Evolutionary conservation across 92 coral and sea anemone species (phyloP), one percentile per base, ranked within the genome.

Genomic region (Siderastrea radians): DNA sequence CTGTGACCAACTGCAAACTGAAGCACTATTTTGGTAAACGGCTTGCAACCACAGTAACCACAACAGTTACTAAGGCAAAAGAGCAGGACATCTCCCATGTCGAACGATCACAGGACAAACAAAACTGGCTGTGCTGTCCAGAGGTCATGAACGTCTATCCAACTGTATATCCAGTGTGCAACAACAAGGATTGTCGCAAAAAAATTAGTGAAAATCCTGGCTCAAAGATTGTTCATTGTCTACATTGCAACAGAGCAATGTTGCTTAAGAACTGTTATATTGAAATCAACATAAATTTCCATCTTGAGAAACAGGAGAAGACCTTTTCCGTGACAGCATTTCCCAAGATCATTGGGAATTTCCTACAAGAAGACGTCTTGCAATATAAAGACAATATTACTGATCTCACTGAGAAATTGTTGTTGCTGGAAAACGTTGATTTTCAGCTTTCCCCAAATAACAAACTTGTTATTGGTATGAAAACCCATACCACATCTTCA

Each of bases 51-150:
- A 91, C 88, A 80, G 69, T 58, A 11, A 74, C 79, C 90, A 90
- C 79, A 14, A 63, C 84, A 48, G 64, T 87, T 45, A 58, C 82
- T 0, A 68, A 81, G 54, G 91, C 88, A 75, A 2, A 86, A 91
- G 84, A 86, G 74, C 88, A 81, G 70, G 86, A 75, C 81, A 76
- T 91, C 53, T 87, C 91, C 77, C 52, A 75, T 47, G 61, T 91
- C 15, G 53, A 68, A 19, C 66, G 14, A 26, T 38, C 75, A 48
- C 84, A 91, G 19, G 19, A 77, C 19, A 43, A 67, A 79, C 72
- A 65, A 86, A 87, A 77, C 88, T 60, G 80, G 78, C 51, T 87
- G n/a, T 87, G 78, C 75, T 87, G 94, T 82, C 94, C 91, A 46
- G 94, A 91, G 13, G 77, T 80, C 45, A 51, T 84, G 80, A 89